phyloP scores from a whole-genome alignment of 2,113 vertebrate genomes.

The Sigmodon hispidus region DNA sequence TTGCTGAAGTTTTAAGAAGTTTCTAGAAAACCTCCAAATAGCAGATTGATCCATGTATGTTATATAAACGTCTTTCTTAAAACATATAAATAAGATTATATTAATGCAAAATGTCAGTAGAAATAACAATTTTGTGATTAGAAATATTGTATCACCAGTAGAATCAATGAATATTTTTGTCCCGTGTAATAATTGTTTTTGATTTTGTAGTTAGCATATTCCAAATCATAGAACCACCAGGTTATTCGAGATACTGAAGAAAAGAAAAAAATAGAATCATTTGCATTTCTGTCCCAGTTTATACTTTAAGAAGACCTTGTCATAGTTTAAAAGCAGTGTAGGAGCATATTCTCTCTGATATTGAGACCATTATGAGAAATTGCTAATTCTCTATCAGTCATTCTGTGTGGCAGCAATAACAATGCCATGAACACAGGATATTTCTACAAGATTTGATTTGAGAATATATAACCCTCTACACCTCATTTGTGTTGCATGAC shows the following conservation, averaged over 20 bases:
- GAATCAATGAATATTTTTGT: not conserved
- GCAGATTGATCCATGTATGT: not conserved
- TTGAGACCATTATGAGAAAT: slow-evolving; percentile 55
- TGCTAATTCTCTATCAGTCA: slow-evolving; percentile 71
- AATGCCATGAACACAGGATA: slow-evolving; percentile 45
- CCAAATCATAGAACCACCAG: not conserved
- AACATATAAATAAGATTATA: not conserved
- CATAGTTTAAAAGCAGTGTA: not conserved
- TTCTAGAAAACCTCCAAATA: not conserved
- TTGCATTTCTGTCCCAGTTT: not conserved
- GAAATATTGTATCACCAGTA: not conserved
- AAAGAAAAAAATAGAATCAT: not conserved
- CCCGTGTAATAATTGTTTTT: not conserved
- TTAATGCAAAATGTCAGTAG: not conserved
- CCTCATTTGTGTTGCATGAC: slow-evolving; percentile 69
- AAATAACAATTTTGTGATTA: not conserved
- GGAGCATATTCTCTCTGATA: not conserved
- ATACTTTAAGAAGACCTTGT: slow-evolving; percentile 7
- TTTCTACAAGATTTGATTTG: slow-evolving; percentile 72
- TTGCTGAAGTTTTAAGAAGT: not conserved
- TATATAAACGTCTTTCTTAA: not conserved
- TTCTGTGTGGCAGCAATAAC: slow-evolving; percentile 51
- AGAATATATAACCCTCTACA: slow-evolving; percentile 53
- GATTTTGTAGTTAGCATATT: not conserved
- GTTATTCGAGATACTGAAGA: not conserved